Percentiles rank a stretch among this genome's conserved stretches.
Conservation (phyloP, 2,888 invertebrate genomes). For the Cyclophora albipunctata region DNA sequence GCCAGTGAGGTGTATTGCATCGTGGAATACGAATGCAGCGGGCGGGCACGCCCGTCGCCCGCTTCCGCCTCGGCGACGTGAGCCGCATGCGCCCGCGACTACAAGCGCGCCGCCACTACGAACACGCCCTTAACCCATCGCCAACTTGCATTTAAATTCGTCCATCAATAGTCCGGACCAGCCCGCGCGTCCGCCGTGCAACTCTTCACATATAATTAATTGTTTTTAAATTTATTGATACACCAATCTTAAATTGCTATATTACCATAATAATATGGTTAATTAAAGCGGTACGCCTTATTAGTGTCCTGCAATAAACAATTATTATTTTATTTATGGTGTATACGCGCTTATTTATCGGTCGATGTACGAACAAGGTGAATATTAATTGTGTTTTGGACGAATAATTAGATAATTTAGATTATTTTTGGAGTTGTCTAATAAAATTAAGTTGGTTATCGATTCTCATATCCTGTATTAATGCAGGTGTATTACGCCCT, state of each 20-base stretch:
- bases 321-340: background rate
- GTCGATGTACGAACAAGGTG: background rate
- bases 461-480: too few species aligned
- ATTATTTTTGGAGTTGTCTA: too few species aligned
- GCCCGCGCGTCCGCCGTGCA: conserved; percentile 51
- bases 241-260: conserved; percentile 12
- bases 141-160: conserved; percentile 53
- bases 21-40: conserved; percentile 59
- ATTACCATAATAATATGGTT: conserved; percentile 12
- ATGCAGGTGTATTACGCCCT: too few species aligned
- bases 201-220: conserved; percentile 28
- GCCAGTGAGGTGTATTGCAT: conserved; percentile 47
- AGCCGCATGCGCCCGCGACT: conserved; percentile 37
- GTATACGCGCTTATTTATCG: background rate
- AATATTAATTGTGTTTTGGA: conserved; percentile 5
- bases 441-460: too few species aligned
- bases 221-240: conserved; percentile 11
- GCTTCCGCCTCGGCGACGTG: conserved; percentile 66
- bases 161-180: conserved; percentile 41
- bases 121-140: conserved; percentile 39
- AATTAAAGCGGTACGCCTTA: conserved; percentile 5
- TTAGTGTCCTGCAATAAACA: background rate
- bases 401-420: too few species aligned
- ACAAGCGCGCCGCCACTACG: conserved; percentile 48
- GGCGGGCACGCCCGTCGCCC: conserved; percentile 41